Percentiles rank a stretch among this genome's conserved stretches.
These are phyloP conservation scores for Heteromyza rotundicornis DNA, from an alignment of 2,888 invertebrate genomes.

Conservation along the genomic window DNA sequence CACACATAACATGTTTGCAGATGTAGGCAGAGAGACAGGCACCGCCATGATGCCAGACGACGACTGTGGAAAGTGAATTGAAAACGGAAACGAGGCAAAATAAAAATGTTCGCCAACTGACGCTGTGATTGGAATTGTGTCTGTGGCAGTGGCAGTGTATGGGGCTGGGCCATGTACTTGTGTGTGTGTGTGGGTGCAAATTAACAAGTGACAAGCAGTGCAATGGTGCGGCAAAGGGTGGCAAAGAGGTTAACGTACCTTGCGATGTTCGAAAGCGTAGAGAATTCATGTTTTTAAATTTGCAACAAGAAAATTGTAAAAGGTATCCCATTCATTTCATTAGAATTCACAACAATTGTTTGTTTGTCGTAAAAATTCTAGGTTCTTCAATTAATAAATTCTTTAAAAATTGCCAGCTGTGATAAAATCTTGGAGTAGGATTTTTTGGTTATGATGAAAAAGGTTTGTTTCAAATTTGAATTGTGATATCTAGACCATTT, in stretches of 20 bases:
- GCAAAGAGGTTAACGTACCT: constrained; percentile 34
- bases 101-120: not conserved
- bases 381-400: no score
- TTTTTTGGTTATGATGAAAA: no score
- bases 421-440: no score
- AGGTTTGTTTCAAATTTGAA: no score
- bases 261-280: not conserved
- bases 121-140: not conserved
- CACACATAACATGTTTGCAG: not conserved
- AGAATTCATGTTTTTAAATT: not conserved
- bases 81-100: constrained; percentile 24
- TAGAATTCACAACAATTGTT: no score
- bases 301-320: no score
- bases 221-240: constrained; percentile 25
- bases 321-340: no score
- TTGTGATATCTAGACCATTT: no score
- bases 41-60: not conserved
- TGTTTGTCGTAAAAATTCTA: no score
- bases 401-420: no score
- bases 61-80: constrained; percentile 17
- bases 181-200: constrained; percentile 7
- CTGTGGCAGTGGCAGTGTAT: not conserved
- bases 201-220: constrained; percentile 16
- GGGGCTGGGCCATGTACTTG: not conserved
- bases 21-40: not conserved